phyloP scores from a whole-genome alignment of 2,797 vertebrate genomes.

The Aphelocoma californica region DNA sequence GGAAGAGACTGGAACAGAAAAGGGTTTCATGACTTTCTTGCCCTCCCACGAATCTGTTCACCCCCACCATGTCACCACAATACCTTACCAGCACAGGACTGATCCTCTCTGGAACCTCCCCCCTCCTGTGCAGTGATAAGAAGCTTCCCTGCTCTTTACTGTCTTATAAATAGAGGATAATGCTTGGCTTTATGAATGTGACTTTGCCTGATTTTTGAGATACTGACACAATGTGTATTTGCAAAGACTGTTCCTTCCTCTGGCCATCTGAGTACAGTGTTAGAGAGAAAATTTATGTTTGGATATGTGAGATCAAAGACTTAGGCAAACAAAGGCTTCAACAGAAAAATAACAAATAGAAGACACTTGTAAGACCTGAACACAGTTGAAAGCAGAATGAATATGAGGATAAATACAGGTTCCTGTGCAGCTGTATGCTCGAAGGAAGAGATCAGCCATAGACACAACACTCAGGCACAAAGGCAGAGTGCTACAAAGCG shows the following conservation, averaged over 20 bases:
- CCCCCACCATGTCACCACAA: background rate
- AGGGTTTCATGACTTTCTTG: background rate
- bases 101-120: background rate
- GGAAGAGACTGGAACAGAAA: background rate
- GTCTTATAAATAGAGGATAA: slow-evolving; percentile 22
- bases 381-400: background rate
- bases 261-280: background rate
- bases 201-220: slow-evolving; percentile 34
- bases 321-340: background rate
- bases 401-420: background rate
- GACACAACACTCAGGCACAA: background rate
- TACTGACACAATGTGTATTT: slow-evolving; percentile 23
- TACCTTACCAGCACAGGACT: background rate
- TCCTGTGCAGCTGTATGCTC: background rate
- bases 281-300: slow-evolving; percentile 19
- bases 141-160: background rate
- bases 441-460: background rate
- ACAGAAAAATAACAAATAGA: slow-evolving; percentile 40
- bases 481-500: background rate
- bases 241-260: slow-evolving; percentile 39
- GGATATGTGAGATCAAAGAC: slow-evolving; percentile 6
- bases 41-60: background rate
- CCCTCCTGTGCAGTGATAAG: background rate
- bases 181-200: background rate
- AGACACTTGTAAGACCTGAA: slow-evolving; percentile 2